Percentiles rank a stretch among this genome's conserved stretches.
Evolutionary conservation across 2,797 vertebrate species (phyloP).

Genomic region (Hippocampus kuda): DNA sequence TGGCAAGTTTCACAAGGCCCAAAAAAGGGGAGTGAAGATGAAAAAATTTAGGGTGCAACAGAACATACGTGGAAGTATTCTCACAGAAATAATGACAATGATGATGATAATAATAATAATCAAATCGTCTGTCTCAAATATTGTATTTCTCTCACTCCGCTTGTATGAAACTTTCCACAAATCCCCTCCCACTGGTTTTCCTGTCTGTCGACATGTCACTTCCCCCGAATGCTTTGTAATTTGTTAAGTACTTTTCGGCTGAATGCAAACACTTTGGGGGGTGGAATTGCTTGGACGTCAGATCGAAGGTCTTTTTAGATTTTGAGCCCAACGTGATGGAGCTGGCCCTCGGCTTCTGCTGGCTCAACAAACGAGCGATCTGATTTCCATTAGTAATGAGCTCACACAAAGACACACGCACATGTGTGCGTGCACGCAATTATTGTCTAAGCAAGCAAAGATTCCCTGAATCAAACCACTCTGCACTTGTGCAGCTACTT

Average conservation of each 20-base stretch:
- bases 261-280: not conserved
- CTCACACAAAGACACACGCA: conserved; percentile 16
- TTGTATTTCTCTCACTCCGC: not conserved
- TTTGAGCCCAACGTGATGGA: conserved; percentile 30
- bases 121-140: no score
- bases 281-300: not conserved
- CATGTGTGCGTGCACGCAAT: conserved; percentile 10
- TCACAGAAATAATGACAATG: no score
- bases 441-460: conserved; percentile 28
- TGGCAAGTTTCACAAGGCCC: no score
- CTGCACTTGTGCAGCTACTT: conserved; percentile 29
- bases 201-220: not conserved
- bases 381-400: conserved; percentile 56
- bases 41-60: no score
- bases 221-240: not conserved
- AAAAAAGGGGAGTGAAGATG: no score
- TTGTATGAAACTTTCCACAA: not conserved
- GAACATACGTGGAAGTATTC: no score
- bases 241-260: not conserved
- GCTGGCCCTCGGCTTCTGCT: conserved; percentile 54
- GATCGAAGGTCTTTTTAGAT: not conserved
- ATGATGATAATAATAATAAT: no score
- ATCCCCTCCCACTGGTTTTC: not conserved
- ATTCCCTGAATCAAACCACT: conserved; percentile 13
- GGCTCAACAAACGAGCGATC: conserved; percentile 55